Conservation (phyloP, 2,113 vertebrate species). For the Nipponia nippon region DNA sequence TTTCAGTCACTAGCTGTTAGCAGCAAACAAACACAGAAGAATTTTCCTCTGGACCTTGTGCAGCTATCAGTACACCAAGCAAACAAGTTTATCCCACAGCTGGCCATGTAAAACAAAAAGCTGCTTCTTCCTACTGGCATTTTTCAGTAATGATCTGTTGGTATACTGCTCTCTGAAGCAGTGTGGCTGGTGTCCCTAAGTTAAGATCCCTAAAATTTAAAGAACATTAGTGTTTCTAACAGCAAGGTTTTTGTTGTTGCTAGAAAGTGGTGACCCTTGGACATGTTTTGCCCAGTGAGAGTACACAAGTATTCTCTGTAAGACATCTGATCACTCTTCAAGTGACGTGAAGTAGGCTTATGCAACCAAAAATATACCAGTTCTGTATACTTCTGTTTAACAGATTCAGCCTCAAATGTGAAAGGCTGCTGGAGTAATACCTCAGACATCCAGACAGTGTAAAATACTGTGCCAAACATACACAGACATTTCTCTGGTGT, state of each 20-base stretch:
- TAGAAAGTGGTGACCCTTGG: background rate
- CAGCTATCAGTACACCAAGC: background rate
- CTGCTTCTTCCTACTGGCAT: background rate
- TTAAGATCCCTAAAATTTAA: background rate
- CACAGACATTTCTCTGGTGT: background rate
- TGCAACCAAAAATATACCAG: background rate
- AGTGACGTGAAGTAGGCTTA: background rate
- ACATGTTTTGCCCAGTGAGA: background rate
- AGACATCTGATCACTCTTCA: background rate
- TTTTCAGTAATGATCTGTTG: background rate
- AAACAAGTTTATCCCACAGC: background rate
- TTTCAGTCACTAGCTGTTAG: background rate
- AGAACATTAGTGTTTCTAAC: background rate
- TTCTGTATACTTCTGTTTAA: background rate
- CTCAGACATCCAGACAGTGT: background rate
- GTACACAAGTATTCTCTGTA: background rate
- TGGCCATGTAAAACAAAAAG: background rate
- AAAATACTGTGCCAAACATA: background rate
- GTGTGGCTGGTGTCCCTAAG: background rate
- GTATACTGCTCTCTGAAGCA: background rate
- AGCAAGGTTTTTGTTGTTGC: background rate
- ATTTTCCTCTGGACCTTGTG: background rate
- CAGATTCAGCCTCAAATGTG: background rate
- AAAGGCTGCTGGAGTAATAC: background rate
- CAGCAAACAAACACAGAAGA: background rate